These are phyloP conservation scores for Nephrotoma guestfalica DNA, from an alignment of 2,888 invertebrate genomes.

Conservation along the genomic window DNA sequence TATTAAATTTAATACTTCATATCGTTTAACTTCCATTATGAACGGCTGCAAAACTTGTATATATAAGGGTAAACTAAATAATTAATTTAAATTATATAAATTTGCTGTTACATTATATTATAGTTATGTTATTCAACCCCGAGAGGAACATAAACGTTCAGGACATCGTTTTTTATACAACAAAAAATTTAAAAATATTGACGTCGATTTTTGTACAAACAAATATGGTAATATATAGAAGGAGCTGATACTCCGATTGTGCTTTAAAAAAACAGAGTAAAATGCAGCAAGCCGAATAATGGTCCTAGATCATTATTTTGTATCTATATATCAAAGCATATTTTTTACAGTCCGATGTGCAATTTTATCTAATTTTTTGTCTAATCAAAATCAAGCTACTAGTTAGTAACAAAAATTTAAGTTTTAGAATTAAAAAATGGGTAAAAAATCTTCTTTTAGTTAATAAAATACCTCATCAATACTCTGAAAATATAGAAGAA, in stretches of 20 bases:
- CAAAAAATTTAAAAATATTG: not conserved
- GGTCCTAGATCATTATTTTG: not conserved
- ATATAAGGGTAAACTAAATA: not conserved
- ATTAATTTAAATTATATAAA: not conserved
- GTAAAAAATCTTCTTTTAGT: not conserved
- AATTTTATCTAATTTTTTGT: not conserved
- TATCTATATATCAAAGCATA: not conserved
- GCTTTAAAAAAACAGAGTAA: not conserved
- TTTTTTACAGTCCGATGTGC: not conserved
- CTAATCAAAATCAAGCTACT: not conserved
- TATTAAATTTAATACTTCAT: not conserved
- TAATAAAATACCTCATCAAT: constrained; percentile 37
- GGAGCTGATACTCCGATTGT: not conserved
- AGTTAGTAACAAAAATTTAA: not conserved
- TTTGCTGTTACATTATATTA: not conserved
- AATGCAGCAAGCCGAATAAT: not conserved
- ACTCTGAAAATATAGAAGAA: constrained; percentile 41
- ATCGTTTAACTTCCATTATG: not conserved
- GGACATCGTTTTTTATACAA: not conserved
- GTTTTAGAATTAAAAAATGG: not conserved
- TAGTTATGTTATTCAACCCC: not conserved
- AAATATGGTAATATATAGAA: not conserved
- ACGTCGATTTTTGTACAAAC: not conserved
- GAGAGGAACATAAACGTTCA: not conserved
- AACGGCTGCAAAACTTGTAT: not conserved